Base-by-base conservation (phyloP, 92 coral and sea anemone genomes). In the Diadumene lineata region DNA sequence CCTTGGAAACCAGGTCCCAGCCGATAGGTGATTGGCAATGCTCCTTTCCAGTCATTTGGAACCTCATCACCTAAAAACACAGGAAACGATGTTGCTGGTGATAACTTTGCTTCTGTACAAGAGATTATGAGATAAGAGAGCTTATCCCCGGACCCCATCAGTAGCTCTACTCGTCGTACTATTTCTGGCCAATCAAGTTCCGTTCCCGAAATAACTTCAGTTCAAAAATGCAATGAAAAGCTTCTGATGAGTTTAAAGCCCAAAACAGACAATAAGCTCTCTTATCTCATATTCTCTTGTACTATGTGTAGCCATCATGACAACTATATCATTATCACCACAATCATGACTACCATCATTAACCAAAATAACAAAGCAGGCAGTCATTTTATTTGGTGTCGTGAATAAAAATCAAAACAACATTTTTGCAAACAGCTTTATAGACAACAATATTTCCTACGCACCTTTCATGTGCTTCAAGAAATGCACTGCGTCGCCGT, bases 401-500 rank as follows among this genome's bases (percentile, higher is more conserved):
- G n/a, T n/a, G n/a, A n/a, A n/a, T n/a, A n/a, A n/a, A n/a, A n/a
- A n/a, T n/a, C n/a, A n/a, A n/a, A n/a, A n/a, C n/a, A n/a, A n/a
- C n/a, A n/a, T n/a, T n/a, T n/a, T n/a, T n/a, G n/a, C n/a, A n/a
- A n/a, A n/a, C n/a, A n/a, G n/a, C n/a, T n/a, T n/a, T n/a, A n/a
- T n/a, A n/a, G n/a, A n/a, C n/a, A n/a, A n/a, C 48, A 38, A 4
- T 13, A 38, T 38, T 13, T 38, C 48, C 19, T 28, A 6, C 68
- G 31, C 43, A 85, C 89, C 89, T 74, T 64, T 68, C 89, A 85
- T 85, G 55, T 81, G 62, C 60, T 51, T 70, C 16, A 89, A 79
- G 43, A 89, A 86, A 21, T 89, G 86, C 21, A 56, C 56, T 15
- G 94, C 94, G 61, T 89, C 91, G 17, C 85, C 86, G 75, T 89